Percentiles rank a stretch among this genome's conserved stretches.
Evolutionary conservation across 2,888 invertebrate species (phyloP).

Genomic region (Graphium colonna): DNA sequence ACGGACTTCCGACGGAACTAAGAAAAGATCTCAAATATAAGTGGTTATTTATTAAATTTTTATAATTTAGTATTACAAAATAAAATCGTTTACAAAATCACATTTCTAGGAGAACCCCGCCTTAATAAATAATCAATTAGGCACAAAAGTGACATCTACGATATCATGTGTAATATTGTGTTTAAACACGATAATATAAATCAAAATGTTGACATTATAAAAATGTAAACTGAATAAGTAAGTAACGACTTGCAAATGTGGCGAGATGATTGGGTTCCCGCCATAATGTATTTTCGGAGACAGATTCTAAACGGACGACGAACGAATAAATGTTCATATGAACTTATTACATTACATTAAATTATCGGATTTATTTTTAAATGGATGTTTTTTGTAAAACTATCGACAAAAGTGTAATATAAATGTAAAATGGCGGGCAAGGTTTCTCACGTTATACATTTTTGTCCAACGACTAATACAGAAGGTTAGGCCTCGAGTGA

Average conservation of each 20-base stretch:
- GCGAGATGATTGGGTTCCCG: constrained; percentile 46
- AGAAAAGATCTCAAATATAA: no score
- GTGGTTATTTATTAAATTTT: no score
- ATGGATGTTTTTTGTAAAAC: no score
- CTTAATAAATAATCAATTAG: no score
- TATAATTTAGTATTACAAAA: no score
- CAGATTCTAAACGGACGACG: constrained; percentile 29
- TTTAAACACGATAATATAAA: background rate
- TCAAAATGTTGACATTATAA: background rate
- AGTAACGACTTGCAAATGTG: constrained; percentile 37
- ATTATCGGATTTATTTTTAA: no score
- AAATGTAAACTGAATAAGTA: background rate
- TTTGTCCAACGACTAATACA: constrained; percentile 8
- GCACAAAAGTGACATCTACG: no score
- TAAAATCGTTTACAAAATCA: no score
- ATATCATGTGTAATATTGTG: background rate
- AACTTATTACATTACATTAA: no score
- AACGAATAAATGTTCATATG: constrained; percentile 31
- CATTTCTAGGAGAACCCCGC: no score
- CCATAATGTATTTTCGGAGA: constrained; percentile 53
- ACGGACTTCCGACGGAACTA: no score
- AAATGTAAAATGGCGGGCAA: background rate
- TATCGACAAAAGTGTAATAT: background rate
- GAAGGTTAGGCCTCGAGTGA: constrained; percentile 14
- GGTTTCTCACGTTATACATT: constrained; percentile 18